Percentiles rank a stretch among this genome's conserved stretches.
Evolutionary conservation across 2,888 invertebrate species (phyloP).

Genomic region (Cephalotes varians): DNA sequence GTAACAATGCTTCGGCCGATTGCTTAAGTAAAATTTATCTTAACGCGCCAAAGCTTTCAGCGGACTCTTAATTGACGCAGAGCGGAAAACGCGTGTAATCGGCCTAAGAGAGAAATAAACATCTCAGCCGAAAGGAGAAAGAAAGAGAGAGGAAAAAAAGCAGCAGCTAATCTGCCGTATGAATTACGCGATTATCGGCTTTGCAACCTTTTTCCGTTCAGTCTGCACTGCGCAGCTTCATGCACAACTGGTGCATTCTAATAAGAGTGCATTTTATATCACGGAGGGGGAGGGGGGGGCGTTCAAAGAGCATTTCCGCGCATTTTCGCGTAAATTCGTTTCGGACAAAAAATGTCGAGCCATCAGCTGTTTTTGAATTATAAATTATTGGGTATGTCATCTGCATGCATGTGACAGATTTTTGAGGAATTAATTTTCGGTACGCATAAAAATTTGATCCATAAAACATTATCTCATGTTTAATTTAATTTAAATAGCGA

Average conservation of each 20-base stretch:
- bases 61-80: conserved; percentile 33
- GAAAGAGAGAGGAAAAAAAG: neutral
- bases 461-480: conserved; percentile 6
- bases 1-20: conserved; percentile 7
- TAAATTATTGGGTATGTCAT: neutral
- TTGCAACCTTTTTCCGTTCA: conserved; percentile 39
- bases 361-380: conserved; percentile 16
- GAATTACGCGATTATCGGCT: conserved; percentile 71
- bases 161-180: conserved; percentile 58
- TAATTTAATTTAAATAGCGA: neutral
- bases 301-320: neutral
- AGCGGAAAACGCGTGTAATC: conserved; percentile 26
- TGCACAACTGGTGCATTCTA: conserved; percentile 32
- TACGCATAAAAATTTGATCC: conserved; percentile 21
- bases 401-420: neutral
- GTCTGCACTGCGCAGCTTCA: conserved; percentile 15
- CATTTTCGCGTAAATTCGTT: conserved; percentile 12
- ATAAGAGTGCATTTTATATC: conserved; percentile 34
- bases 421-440: conserved; percentile 7
- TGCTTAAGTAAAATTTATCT: conserved; percentile 51
- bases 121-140: neutral
- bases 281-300: too few species aligned
- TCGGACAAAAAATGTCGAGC: conserved; percentile 9
- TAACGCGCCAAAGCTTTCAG: conserved; percentile 43
- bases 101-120: conserved; percentile 34